Base-by-base conservation (phyloP, 2,113 vertebrate genomes). In the Python bivittatus region DNA sequence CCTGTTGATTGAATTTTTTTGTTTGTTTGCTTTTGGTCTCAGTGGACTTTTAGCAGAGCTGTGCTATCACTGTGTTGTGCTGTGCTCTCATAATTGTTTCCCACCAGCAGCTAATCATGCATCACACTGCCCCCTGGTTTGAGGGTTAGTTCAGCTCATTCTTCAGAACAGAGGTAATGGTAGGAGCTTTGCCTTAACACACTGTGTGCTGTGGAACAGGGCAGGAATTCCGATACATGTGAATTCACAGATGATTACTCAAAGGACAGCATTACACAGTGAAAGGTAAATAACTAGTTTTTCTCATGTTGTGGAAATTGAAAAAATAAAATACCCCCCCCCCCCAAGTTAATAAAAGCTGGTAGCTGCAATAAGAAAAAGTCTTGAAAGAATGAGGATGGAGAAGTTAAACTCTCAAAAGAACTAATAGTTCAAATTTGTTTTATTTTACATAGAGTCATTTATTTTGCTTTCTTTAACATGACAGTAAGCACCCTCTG, bases 381-480 rank as follows among this genome's bases (percentile, higher is more conserved):
- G 29, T 48, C 12, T 27, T 27, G 11, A 3, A n/a, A 22, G 0
- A 72, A 91, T 92, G 20, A 91, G 0, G 61, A 92, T 92, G 20
- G 92, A 48, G 44, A 13, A 13, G 44, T 5, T 25, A 27, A 48
- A 84, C 25, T 52, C 42, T 48, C 83, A 48, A 52, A 84, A 84
- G 23, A 52, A 6, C 23, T 25, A 85, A 95, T 61, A 44, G 88
- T 96, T 96, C 84, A 91, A 88, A 94, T 95, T 95, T 95, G 89
- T 96, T 95, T 95, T 96, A 93, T 96, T 95, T 94, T 94, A 64
- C 72, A 93, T 91, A 95, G 92, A 92, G 68, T 92, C 93, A 52
- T 85, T 53, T 54, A 93, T 94, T 93, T 27, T 48, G 10, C 93
- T 90, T 92, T 92, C 83, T 92, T 96, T 96, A 96, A 95, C 95